A percentile compares a stretch with the other conserved stretches of the same genome.
phyloP scores from a whole-genome alignment of 2,888 invertebrate genomes.

The Stenotaenia linearis region DNA sequence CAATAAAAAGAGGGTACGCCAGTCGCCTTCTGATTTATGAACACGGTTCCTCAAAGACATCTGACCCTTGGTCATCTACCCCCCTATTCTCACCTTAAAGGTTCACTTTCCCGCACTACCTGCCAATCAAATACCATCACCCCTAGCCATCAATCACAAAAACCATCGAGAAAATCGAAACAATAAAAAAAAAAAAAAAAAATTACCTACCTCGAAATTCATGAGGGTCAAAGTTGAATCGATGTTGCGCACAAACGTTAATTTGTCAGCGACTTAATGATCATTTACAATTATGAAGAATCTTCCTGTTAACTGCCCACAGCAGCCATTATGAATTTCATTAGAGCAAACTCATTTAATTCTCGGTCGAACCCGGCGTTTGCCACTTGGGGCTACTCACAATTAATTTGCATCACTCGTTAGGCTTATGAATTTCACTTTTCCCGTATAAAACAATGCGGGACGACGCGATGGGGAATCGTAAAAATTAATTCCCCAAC shows the following conservation, averaged over 20 bases:
- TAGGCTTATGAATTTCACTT: background rate
- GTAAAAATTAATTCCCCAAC: background rate
- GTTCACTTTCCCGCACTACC: background rate
- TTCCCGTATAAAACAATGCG: background rate
- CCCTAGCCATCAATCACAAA: background rate
- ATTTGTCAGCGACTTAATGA: background rate
- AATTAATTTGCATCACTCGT: constrained; percentile 15
- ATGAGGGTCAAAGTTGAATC: background rate
- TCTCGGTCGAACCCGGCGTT: background rate
- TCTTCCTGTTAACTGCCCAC: background rate
- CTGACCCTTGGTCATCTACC: background rate
- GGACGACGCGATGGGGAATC: background rate
- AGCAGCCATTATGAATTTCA: constrained; percentile 15
- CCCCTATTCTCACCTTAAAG: constrained; percentile 15
- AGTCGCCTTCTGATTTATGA: background rate
- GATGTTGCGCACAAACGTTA: background rate
- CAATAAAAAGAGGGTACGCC: background rate
- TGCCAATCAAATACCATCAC: constrained; percentile 1
- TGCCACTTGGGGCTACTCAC: constrained; percentile 12
- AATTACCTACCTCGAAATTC: background rate
- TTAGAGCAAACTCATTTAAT: background rate
- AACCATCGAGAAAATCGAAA: background rate
- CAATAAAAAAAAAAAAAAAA: background rate
- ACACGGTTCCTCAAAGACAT: background rate
- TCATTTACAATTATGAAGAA: background rate